A percentile compares a stretch with the other conserved stretches of the same genome.
These are phyloP conservation scores for Petrophora chlorosata DNA, from an alignment of 2,888 invertebrate genomes.

Conservation along the genomic window DNA sequence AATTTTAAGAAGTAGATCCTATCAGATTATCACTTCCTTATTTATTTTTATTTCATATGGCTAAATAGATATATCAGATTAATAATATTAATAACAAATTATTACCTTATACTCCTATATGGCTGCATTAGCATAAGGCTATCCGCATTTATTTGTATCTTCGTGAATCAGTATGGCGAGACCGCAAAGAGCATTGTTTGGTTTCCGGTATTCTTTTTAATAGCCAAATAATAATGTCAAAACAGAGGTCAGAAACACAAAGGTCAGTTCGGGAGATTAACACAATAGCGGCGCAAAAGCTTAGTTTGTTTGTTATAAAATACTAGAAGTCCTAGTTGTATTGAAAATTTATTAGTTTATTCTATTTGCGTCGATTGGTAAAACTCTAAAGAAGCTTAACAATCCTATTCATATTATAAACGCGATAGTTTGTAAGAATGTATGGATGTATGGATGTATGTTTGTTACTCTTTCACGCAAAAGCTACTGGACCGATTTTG, in stretches of 20 bases:
- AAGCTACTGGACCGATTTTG: too few species aligned
- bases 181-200: slow-evolving; percentile 4
- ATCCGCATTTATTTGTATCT: slow-evolving; percentile 12
- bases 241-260: slow-evolving; percentile 12
- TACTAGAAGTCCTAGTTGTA: too few species aligned
- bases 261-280: slow-evolving; percentile 9
- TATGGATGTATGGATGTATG: too few species aligned
- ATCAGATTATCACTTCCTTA: too few species aligned
- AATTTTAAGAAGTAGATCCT: too few species aligned
- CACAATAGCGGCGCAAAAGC: slow-evolving; percentile 4
- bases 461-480: too few species aligned
- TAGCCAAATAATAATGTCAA: slow-evolving; percentile 18
- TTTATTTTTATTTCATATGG: too few species aligned
- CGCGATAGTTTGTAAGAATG: too few species aligned
- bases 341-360: not conserved
- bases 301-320: not conserved
- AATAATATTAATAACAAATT: too few species aligned
- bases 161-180: slow-evolving; percentile 9
- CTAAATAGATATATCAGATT: too few species aligned
- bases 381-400: too few species aligned
- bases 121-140: slow-evolving; percentile 10
- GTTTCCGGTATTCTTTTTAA: slow-evolving; percentile 17
- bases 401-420: too few species aligned
- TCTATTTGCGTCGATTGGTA: not conserved
- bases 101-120: not conserved